Evolutionary conservation across 2,797 vertebrate species (phyloP).

Genomic region (Lithobates pipiens): DNA sequence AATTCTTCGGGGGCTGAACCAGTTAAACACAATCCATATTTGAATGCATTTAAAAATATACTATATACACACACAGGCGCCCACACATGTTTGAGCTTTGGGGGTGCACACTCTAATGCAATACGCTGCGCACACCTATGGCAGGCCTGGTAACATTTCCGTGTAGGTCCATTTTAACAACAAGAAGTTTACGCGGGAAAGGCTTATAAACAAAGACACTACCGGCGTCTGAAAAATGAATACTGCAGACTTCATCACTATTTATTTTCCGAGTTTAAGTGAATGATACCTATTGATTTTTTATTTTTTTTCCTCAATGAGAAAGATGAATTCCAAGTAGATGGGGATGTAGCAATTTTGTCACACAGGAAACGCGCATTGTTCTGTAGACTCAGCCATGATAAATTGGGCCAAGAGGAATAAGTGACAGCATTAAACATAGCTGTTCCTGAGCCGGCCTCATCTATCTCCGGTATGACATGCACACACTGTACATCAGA

Average conservation of each 20-base stretch:
- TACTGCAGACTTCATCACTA: not conserved
- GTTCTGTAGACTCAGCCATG: not conserved
- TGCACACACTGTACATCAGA: slow-evolving; percentile 6
- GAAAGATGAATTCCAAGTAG: slow-evolving; percentile 37
- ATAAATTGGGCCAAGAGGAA: slow-evolving; percentile 12
- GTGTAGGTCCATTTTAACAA: too few relatives aligned
- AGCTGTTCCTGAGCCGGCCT: slow-evolving; percentile 27
- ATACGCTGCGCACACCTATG: too few relatives aligned
- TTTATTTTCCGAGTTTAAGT: slow-evolving; percentile 30
- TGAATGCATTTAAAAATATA: too few relatives aligned
- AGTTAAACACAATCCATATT: too few relatives aligned
- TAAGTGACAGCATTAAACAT: slow-evolving; percentile 44
- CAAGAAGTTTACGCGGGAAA: too few relatives aligned
- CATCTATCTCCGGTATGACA: slow-evolving; percentile 26
- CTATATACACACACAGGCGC: too few relatives aligned
- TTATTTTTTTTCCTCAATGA: not conserved
- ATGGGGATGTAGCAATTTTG: slow-evolving; percentile 3
- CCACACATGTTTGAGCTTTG: too few relatives aligned
- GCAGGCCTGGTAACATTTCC: too few relatives aligned
- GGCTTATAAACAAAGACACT: not conserved
- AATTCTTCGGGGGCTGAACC: too few relatives aligned
- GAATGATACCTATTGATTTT: slow-evolving; percentile 33
- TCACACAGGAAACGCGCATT: not conserved
- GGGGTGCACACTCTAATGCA: too few relatives aligned
- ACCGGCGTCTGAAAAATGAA: not conserved